Conservation (phyloP, 2,797 vertebrate species). For the Gymnocypris eckloni region DNA sequence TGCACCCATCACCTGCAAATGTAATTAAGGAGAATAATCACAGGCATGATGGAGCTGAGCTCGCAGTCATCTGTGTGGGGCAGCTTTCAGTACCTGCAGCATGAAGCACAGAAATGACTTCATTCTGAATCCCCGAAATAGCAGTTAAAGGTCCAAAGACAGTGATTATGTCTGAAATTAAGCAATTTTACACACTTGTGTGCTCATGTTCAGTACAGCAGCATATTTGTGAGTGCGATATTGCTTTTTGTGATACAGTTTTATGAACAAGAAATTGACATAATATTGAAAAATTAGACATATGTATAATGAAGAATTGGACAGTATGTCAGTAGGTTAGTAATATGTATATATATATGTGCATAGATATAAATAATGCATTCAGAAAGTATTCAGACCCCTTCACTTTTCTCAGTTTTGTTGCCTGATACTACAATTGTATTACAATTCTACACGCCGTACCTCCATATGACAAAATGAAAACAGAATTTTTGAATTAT, state of each 20-base stretch:
- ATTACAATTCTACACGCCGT: too few relatives aligned
- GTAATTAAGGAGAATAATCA: constrained; percentile 52
- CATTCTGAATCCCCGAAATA: not conserved
- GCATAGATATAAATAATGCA: too few relatives aligned
- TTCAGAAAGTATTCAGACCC: too few relatives aligned
- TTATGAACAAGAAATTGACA: not conserved
- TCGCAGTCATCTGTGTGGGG: constrained; percentile 7
- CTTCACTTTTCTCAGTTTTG: too few relatives aligned
- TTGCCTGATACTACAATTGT: too few relatives aligned
- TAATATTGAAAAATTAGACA: not conserved
- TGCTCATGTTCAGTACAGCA: not conserved
- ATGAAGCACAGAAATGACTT: not conserved
- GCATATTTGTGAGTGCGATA: not conserved
- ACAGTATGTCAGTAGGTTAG: too few relatives aligned
- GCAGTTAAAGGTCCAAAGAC: not conserved
- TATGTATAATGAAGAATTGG: too few relatives aligned
- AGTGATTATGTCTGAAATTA: constrained; percentile 11
- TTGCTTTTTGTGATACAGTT: not conserved
- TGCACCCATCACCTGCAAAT: constrained; percentile 51
- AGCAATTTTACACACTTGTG: not conserved
- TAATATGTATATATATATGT: too few relatives aligned
- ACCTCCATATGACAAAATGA: too few relatives aligned
- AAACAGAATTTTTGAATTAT: too few relatives aligned
- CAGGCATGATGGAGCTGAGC: constrained; percentile 33
- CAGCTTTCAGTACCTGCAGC: not conserved